A percentile compares a stretch with the other conserved stretches of the same genome.
Conservation (phyloP, 2,888 invertebrate genomes). For the Amphimallon solstitiale region DNA sequence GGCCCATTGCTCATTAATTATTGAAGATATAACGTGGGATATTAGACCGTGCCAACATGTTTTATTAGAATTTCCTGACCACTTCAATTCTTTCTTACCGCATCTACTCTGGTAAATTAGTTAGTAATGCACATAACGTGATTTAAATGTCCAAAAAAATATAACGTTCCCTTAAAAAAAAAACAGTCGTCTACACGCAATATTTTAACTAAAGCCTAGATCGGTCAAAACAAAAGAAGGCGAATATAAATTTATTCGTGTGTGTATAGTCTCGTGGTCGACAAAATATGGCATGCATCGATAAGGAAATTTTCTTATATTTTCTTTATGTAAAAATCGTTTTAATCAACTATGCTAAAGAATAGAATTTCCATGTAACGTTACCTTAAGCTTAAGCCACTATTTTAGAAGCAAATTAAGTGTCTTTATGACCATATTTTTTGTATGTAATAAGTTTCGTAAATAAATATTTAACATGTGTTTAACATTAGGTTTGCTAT, state of each 20-base stretch:
- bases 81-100: background rate
- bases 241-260: conserved; percentile 18
- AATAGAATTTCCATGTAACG: conserved; percentile 6
- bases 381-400: conserved; percentile 14
- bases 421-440: no score
- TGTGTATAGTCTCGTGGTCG: background rate
- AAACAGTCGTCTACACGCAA: conserved; percentile 18
- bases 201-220: conserved; percentile 6
- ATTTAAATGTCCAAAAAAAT: conserved; percentile 18
- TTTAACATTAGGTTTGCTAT: no score
- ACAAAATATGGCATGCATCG: conserved; percentile 25
- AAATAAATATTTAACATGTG: no score
- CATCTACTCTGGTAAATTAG: conserved; percentile 6
- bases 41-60: background rate
- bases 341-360: conserved; percentile 15
- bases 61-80: background rate
- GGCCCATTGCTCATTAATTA: conserved; percentile 1
- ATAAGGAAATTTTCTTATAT: conserved; percentile 18
- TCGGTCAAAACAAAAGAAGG: conserved; percentile 25
- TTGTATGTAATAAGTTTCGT: no score
- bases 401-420: background rate
- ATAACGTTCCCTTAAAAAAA: background rate
- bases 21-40: background rate
- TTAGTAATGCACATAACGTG: conserved; percentile 18
- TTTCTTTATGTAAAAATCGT: background rate